Conservation (phyloP, 2,888 invertebrate genomes). For the Aleiodes leptofemur region DNA sequence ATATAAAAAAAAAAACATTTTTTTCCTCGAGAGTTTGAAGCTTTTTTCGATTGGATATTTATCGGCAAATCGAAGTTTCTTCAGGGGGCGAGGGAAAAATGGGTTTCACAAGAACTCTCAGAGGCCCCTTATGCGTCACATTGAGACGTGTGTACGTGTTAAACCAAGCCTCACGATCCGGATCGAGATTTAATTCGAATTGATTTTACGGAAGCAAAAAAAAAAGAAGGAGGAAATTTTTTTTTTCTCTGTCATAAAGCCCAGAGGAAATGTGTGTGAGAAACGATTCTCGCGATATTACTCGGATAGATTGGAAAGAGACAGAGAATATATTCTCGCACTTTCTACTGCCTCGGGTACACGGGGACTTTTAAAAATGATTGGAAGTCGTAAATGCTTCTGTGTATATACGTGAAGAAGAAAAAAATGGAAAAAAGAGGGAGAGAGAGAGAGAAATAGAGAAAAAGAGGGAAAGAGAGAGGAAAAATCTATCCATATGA, state of each 20-base stretch:
- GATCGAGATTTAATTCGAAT: slow-evolving; percentile 51
- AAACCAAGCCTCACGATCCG: neutral
- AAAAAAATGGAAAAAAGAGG: neutral
- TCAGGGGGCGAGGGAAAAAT: neutral
- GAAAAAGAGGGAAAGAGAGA: slow-evolving; percentile 18
- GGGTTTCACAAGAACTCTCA: slow-evolving; percentile 8
- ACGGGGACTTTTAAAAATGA: slow-evolving; percentile 64
- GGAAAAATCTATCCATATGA: slow-evolving; percentile 28
- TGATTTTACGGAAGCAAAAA: slow-evolving; percentile 38
- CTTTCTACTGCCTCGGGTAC: slow-evolving; percentile 40
- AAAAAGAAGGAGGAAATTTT: too few relatives aligned
- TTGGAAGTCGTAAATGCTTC: slow-evolving; percentile 58
- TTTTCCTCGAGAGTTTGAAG: too few relatives aligned
- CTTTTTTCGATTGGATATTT: neutral
- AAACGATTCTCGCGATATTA: slow-evolving; percentile 51
- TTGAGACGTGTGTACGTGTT: slow-evolving; percentile 9
- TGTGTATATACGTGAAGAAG: neutral
- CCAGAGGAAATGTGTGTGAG: slow-evolving; percentile 31
- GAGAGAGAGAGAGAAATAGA: neutral
- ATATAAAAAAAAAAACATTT: too few relatives aligned
- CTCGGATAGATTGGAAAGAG: slow-evolving; percentile 54
- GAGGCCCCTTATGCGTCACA: slow-evolving; percentile 6
- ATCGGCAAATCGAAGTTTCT: neutral
- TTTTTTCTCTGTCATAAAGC: slow-evolving; percentile 2
- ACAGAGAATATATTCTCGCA: slow-evolving; percentile 47